These are phyloP conservation scores for Xiphias gladius DNA, from an alignment of 2,113 vertebrate species.

Conservation along the genomic window DNA sequence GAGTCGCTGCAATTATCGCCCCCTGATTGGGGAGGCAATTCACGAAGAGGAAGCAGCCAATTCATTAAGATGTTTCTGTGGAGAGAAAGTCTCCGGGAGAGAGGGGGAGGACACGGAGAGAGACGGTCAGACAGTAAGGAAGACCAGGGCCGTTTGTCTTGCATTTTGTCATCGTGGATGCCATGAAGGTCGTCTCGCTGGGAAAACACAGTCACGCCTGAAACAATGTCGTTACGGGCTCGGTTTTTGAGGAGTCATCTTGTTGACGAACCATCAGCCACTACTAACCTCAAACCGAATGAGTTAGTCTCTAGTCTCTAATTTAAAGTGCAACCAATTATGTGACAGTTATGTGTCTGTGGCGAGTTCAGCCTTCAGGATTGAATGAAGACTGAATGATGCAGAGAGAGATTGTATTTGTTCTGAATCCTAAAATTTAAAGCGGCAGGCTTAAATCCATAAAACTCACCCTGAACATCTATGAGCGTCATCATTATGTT, in stretches of 20 bases:
- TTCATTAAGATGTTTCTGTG: slow-evolving; percentile 66
- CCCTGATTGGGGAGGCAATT: slow-evolving; percentile 36
- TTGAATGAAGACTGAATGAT: not conserved
- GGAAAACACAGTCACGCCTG: slow-evolving; percentile 44
- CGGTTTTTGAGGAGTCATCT: not conserved
- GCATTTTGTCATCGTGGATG: not conserved
- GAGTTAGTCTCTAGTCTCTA: not conserved
- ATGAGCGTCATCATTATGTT: too few species aligned
- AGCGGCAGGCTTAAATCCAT: too few species aligned
- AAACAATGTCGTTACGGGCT: slow-evolving; percentile 70
- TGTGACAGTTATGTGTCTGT: too few species aligned
- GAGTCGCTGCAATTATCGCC: slow-evolving; percentile 51
- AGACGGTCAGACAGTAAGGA: not conserved
- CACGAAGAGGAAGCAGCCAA: slow-evolving; percentile 1
- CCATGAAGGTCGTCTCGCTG: slow-evolving; percentile 53
- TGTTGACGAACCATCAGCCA: not conserved
- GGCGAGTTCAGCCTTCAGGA: not conserved
- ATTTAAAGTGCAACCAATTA: too few species aligned
- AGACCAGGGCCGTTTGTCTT: not conserved
- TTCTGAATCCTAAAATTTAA: not conserved
- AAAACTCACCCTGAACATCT: too few species aligned
- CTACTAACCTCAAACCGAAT: not conserved
- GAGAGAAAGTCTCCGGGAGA: slow-evolving; percentile 8
- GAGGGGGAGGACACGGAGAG: not conserved
- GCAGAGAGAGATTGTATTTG: not conserved